These are phyloP conservation scores for Orycteropus afer DNA, from an alignment of 2,113 vertebrate genomes.

Conservation along the genomic window DNA sequence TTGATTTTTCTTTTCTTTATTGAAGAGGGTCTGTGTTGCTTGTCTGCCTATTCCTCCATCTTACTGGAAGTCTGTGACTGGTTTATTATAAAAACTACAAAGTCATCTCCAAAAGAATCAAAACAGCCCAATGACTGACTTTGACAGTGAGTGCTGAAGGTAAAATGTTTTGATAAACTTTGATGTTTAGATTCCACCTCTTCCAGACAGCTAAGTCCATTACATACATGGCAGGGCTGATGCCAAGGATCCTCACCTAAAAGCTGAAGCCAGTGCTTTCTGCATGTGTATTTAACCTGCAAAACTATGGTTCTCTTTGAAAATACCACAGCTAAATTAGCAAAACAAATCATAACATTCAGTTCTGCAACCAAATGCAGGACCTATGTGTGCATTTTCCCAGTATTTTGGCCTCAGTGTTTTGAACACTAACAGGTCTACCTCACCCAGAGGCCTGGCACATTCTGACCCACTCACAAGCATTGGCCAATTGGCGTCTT, in stretches of 20 bases:
- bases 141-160: background rate
- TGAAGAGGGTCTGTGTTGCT: too few relatives aligned
- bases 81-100: background rate
- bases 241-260: fast-evolving
- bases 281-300: background rate
- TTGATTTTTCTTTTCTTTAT: too few relatives aligned
- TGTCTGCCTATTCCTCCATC: too few relatives aligned
- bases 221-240: background rate
- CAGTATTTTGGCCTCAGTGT: conserved; percentile 59
- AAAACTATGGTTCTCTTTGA: background rate
- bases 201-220: background rate
- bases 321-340: background rate
- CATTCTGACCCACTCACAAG: conserved; percentile 86
- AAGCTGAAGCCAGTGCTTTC: background rate
- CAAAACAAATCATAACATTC: conserved; percentile 49
- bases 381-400: conserved; percentile 33
- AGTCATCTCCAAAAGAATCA: background rate
- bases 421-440: conserved; percentile 74
- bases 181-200: too few relatives aligned
- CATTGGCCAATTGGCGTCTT: conserved; percentile 86
- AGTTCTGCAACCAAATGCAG: conserved; percentile 8
- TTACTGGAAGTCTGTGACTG: too few relatives aligned
- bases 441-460: conserved; percentile 85
- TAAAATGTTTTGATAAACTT: background rate
- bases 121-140: background rate